These are phyloP conservation scores for Metaphire vulgaris DNA, from an alignment of 1,140 invertebrate genomes.

Conservation along the genomic window DNA sequence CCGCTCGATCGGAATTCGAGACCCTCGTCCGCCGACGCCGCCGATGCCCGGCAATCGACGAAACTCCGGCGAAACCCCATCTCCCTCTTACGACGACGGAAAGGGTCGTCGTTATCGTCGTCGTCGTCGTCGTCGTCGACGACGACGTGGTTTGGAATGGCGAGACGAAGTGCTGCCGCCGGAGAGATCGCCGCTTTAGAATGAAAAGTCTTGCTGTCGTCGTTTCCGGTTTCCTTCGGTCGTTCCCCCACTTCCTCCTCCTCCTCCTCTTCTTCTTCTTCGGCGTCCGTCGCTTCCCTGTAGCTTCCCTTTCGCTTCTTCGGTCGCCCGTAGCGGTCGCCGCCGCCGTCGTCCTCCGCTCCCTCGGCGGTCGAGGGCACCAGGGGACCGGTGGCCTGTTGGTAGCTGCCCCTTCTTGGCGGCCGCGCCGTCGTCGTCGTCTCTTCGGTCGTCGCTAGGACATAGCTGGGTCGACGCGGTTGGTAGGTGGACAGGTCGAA, in stretches of 20 bases:
- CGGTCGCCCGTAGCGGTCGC: not conserved
- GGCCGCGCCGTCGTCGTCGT: slow-evolving; percentile 36
- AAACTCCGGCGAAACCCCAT: too few relatives aligned
- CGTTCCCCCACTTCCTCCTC: not conserved
- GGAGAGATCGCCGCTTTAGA: too few relatives aligned
- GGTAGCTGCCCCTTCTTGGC: slow-evolving; percentile 46
- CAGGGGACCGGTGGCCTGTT: slow-evolving; percentile 38
- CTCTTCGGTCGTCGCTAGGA: slow-evolving; percentile 42
- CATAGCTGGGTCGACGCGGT: slow-evolving; percentile 48
- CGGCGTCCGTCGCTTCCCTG: slow-evolving; percentile 30
- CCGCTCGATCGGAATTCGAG: not conserved
- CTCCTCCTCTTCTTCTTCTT: slow-evolving; percentile 27
- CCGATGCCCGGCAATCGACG: too few relatives aligned
- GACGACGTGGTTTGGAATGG: not conserved
- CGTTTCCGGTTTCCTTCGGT: not conserved
- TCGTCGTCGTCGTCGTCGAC: not conserved
- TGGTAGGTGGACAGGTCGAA: slow-evolving; percentile 48
- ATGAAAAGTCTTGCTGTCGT: too few relatives aligned
- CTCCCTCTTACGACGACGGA: too few relatives aligned
- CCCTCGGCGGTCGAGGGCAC: slow-evolving; percentile 30
- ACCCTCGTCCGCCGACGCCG: not conserved
- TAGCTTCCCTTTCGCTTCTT: slow-evolving; percentile 23
- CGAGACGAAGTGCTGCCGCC: too few relatives aligned
- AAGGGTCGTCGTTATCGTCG: too few relatives aligned
- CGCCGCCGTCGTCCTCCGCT: slow-evolving; percentile 30